Base-by-base conservation (phyloP, 2,888 invertebrate species). In the Sesia apiformis region DNA sequence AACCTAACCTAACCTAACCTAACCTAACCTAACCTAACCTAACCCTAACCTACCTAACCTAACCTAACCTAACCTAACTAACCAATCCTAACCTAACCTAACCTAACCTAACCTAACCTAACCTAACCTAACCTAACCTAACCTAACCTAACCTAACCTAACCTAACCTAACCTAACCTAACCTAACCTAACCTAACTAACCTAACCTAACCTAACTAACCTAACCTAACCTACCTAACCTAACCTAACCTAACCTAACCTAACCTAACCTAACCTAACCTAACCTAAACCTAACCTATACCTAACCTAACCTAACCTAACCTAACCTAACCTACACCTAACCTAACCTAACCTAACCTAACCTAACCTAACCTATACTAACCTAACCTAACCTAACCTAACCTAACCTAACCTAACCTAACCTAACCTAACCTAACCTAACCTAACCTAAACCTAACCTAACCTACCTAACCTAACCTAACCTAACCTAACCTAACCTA, bases 11-110 rank as follows among this genome's bases (percentile, higher is more conserved):
- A 58, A 58, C 55, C 58, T 56, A 56, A 57, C 56, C 52, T 54
- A 55, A 54, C 55, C 55, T 53, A 54, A 56, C 56, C 54, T 52
- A 55, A 60, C 55, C 53, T 55, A 58, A 58, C 59, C 57, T 54
- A 60, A 61, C 59, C 58, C 56, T 60, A 63, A 60, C 60, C 52
- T 58, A 46, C 49, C 54, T 51, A 51, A 61, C 62, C 58, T 41
- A 41, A 41, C 41, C 41, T 41, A 41, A 41, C 52, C 52, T 52
- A 52, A 52, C 52, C 52, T 52, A 52, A 52, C 52, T 52, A 52
- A 52, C 52, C 52, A 50, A 53, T 49, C 53, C 53, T 53, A 41
- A 41, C 41, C 41, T 41, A 41, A 41, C 41, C 41, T 5, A 41
- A 4, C 41, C 6, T 5, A 41, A 41, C 41, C 41, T 41, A 41